phyloP scores from a whole-genome alignment of 2,888 invertebrate genomes.

The Eilema depressum region DNA sequence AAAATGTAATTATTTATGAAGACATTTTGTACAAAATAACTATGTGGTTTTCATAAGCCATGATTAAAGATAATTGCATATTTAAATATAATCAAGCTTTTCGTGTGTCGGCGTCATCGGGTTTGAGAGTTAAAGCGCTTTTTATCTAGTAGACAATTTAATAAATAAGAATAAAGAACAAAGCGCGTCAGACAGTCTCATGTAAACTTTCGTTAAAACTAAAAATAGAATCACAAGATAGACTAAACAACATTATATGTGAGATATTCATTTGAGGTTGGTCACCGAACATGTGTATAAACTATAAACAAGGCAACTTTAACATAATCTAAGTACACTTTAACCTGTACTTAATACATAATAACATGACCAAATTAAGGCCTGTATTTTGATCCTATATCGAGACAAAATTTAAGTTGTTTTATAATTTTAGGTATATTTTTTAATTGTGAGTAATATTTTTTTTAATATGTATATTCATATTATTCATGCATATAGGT shows the following conservation, averaged over 20 bases:
- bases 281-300: slow-evolving; percentile 25
- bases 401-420: too few species aligned
- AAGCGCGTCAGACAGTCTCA: slow-evolving; percentile 16
- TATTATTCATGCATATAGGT: not conserved
- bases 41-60: not conserved
- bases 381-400: not conserved
- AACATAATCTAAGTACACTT: too few species aligned
- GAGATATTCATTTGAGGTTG: slow-evolving; percentile 27
- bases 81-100: not conserved
- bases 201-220: slow-evolving; percentile 28
- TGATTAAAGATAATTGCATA: not conserved
- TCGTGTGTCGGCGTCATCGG: not conserved
- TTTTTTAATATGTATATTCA: too few species aligned
- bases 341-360: not conserved
- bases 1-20: not conserved
- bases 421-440: too few species aligned
- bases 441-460: too few species aligned
- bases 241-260: slow-evolving; percentile 25
- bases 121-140: not conserved
- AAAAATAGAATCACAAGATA: slow-evolving; percentile 22
- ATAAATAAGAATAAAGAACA: slow-evolving; percentile 12
- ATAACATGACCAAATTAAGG: not conserved
- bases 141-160: slow-evolving; percentile 6
- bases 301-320: not conserved
- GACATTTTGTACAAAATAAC: not conserved